Evolutionary conservation across 2,888 invertebrate genomes (phyloP).

Genomic region (Rhopalosiphum nymphaeae): DNA sequence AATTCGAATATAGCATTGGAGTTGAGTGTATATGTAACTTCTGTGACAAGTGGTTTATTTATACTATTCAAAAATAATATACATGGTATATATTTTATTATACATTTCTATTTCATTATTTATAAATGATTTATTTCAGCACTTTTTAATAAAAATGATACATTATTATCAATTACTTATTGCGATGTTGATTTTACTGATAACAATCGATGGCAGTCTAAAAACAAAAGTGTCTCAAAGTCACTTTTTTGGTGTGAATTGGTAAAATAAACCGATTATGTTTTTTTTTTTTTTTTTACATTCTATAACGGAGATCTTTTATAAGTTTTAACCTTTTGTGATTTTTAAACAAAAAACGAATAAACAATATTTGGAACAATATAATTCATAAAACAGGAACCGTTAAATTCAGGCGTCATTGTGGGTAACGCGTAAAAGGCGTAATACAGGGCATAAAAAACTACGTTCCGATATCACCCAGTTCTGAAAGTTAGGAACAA

Average conservation of each 20-base stretch:
- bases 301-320: not conserved
- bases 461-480: not conserved
- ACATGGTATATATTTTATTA: not conserved
- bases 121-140: no score
- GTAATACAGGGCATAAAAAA: not conserved
- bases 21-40: not conserved
- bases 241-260: no score
- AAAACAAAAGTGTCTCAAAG: not conserved
- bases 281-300: no score
- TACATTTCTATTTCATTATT: no score
- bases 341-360: not conserved
- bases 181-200: not conserved
- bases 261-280: no score
- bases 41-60: not conserved
- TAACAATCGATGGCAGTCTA: not conserved
- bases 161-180: not conserved
- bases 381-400: not conserved
- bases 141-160: no score
- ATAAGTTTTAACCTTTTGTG: not conserved
- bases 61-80: not conserved
- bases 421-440: not conserved
- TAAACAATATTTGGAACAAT: not conserved
- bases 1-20: not conserved
- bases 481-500: not conserved
- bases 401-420: constrained; percentile 3